Percentiles rank a stretch among this genome's conserved stretches.
Evolutionary conservation across 1,140 invertebrate genomes (phyloP).

Genomic region (Mizuhopecten yessoensis): DNA sequence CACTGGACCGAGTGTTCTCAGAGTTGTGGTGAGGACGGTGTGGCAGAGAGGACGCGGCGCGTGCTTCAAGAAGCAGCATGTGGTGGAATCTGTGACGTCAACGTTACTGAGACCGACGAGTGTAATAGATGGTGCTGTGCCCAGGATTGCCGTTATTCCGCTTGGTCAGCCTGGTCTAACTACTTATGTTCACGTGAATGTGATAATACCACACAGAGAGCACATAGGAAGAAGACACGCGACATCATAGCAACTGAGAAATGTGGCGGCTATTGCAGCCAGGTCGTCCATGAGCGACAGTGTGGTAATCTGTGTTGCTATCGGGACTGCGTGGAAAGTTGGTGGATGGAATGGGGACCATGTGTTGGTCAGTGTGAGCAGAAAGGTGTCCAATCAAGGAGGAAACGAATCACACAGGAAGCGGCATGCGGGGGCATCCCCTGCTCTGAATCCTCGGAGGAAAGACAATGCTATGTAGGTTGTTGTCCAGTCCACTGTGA

Average conservation of each 20-base stretch:
- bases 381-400: constrained; percentile 59
- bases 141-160: constrained; percentile 57
- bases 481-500: constrained; percentile 70
- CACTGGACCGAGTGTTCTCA: constrained; percentile 61
- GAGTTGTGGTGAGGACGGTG: constrained; percentile 60
- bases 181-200: constrained; percentile 45
- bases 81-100: constrained; percentile 58
- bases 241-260: neutral
- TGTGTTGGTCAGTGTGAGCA: constrained; percentile 69
- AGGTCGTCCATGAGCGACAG: constrained; percentile 15
- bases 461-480: constrained; percentile 49
- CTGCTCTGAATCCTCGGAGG: constrained; percentile 58
- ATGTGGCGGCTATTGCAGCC: constrained; percentile 68
- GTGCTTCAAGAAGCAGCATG: constrained; percentile 59
- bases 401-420: constrained; percentile 54
- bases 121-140: constrained; percentile 68
- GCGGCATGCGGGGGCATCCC: constrained; percentile 63
- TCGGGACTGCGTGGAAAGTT: constrained; percentile 65
- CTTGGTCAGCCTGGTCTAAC: constrained; percentile 59
- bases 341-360: constrained; percentile 64
- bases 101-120: constrained; percentile 46
- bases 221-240: constrained; percentile 56
- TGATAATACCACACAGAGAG: constrained; percentile 45
- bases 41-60: constrained; percentile 51
- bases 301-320: constrained; percentile 67